Conservation (phyloP, 2,113 vertebrate species). For the Sciurus niger region DNA sequence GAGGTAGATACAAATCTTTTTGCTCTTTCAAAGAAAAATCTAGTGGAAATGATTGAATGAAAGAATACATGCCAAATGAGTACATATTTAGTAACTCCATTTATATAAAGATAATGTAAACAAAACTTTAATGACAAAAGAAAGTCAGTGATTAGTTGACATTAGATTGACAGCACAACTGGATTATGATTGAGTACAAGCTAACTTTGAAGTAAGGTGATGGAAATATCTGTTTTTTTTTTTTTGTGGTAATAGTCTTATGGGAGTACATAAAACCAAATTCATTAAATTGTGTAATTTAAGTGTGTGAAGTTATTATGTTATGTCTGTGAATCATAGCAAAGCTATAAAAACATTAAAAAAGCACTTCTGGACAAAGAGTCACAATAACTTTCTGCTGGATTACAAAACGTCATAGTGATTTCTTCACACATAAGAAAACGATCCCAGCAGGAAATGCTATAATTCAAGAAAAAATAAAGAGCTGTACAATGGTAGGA, state of each 20-base stretch:
- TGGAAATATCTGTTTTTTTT: background rate
- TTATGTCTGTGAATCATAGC: background rate
- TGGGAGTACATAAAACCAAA: background rate
- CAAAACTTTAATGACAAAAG: background rate
- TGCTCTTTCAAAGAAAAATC: background rate
- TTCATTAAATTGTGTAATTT: background rate
- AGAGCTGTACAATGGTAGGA: background rate
- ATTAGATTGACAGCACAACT: background rate
- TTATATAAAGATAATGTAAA: background rate
- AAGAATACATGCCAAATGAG: background rate
- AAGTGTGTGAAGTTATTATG: background rate
- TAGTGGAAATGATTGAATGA: background rate
- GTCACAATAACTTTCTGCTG: background rate
- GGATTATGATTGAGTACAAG: background rate
- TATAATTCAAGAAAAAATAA: slow-evolving; percentile 14
- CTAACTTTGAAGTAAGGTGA: background rate
- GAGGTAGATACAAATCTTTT: background rate
- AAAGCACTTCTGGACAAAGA: background rate
- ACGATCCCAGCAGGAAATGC: background rate
- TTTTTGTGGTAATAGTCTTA: background rate
- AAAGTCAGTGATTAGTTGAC: background rate
- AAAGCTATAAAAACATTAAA: background rate
- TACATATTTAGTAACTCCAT: background rate
- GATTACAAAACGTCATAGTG: background rate
- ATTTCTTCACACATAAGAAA: slow-evolving; percentile 20